phyloP scores from a whole-genome alignment of 2,797 vertebrate species.

The Psittacula derbiana region DNA sequence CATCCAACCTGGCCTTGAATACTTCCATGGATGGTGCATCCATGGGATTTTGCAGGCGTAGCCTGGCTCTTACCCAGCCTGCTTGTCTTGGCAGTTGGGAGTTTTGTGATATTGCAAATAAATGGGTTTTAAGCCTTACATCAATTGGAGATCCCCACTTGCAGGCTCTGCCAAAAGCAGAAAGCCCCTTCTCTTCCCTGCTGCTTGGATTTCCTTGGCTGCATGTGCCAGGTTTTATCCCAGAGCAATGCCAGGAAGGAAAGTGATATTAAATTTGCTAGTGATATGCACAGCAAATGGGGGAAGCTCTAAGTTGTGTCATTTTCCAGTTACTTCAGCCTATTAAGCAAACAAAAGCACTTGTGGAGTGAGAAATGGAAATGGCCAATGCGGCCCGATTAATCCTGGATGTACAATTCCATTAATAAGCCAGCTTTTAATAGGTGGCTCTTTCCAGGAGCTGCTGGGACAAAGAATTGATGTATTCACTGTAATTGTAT shows the following conservation, averaged over 20 bases:
- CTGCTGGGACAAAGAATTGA: constrained; percentile 76
- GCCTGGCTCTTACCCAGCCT: background rate
- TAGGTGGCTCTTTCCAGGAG: constrained; percentile 74
- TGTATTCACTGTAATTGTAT: constrained; percentile 79
- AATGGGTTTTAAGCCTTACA: background rate
- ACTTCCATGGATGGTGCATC: background rate
- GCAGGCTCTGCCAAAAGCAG: background rate
- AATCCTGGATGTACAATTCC: constrained; percentile 81
- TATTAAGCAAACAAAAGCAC: constrained; percentile 82
- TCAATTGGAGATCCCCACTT: background rate
- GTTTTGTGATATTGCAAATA: background rate
- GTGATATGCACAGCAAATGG: constrained; percentile 58
- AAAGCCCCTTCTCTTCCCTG: background rate
- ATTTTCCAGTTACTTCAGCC: constrained; percentile 79
- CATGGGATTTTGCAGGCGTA: background rate
- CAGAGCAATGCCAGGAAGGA: background rate
- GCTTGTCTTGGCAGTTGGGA: rapidly evolving
- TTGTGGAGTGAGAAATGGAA: constrained; percentile 82
- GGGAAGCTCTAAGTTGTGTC: constrained; percentile 74
- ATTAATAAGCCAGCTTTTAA: constrained; percentile 80
- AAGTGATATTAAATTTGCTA: constrained; percentile 68
- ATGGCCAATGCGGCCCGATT: constrained; percentile 75
- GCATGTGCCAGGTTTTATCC: constrained; percentile 50
- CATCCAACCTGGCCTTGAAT: background rate
- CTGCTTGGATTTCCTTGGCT: background rate